Percentiles rank a stretch among this genome's conserved stretches.
phyloP scores from a whole-genome alignment of 2,113 vertebrate genomes.

The Nothoprocta pentlandii region DNA sequence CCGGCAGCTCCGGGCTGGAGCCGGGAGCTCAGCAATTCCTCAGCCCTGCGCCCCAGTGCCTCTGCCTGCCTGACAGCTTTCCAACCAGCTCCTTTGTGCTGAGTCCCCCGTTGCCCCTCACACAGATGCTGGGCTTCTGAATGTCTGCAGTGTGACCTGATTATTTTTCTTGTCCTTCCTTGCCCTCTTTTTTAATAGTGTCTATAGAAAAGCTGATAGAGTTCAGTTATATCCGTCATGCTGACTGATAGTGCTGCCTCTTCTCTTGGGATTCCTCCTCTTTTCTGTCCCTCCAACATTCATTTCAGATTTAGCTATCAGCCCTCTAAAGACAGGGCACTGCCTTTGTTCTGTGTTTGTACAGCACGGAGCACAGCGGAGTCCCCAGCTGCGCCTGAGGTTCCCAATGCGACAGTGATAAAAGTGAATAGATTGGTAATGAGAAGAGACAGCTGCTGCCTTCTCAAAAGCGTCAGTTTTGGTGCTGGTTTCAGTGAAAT shows the following conservation, averaged over 20 bases:
- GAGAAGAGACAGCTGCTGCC: conserved; percentile 59
- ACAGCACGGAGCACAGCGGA: conserved; percentile 23
- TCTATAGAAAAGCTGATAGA: conserved; percentile 55
- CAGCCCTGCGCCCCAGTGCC: not conserved
- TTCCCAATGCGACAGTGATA: conserved; percentile 55
- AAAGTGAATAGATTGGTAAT: conserved; percentile 65
- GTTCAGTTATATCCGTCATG: conserved; percentile 55
- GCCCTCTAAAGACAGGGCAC: conserved; percentile 53
- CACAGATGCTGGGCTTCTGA: not conserved
- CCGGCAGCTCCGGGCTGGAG: fast-evolving
- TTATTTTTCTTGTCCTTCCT: conserved; percentile 64
- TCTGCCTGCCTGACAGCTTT: conserved; percentile 40
- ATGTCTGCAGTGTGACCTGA: conserved; percentile 61
- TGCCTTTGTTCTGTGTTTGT: conserved; percentile 72
- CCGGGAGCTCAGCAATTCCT: not conserved
- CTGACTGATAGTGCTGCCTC: conserved; percentile 60
- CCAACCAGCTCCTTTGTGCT: conserved; percentile 35
- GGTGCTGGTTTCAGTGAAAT: conserved; percentile 42
- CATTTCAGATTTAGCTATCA: conserved; percentile 68
- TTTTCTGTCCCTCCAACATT: conserved; percentile 62
- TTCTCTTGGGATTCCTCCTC: conserved; percentile 68
- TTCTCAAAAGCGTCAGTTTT: conserved; percentile 1
- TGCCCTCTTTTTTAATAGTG: conserved; percentile 53
- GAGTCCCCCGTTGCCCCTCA: not conserved
- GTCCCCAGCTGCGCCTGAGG: conserved; percentile 69